phyloP scores from a whole-genome alignment of 2,888 invertebrate genomes.

The Plusia festucae region DNA sequence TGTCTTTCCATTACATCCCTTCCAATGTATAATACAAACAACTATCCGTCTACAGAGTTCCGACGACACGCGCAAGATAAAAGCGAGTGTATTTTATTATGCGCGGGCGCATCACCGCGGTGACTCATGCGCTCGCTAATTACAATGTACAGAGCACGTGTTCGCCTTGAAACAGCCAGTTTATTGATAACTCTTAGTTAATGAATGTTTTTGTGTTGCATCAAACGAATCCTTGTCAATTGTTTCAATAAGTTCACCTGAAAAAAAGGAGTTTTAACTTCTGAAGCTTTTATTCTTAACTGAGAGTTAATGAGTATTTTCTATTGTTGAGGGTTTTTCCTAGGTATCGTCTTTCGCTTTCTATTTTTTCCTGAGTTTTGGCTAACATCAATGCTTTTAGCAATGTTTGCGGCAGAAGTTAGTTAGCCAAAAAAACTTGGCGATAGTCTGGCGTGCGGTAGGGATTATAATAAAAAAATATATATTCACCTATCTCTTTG shows the following conservation, averaged over 20 bases:
- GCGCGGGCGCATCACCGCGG: constrained; percentile 67
- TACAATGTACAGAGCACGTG: constrained; percentile 75
- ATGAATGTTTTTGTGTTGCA: constrained; percentile 65
- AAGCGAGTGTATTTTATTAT: constrained; percentile 63
- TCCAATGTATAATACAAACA: constrained; percentile 39
- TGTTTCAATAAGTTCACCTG: constrained; percentile 36
- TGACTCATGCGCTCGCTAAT: constrained; percentile 75
- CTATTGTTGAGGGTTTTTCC: constrained; percentile 12
- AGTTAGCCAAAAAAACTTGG: constrained; percentile 25
- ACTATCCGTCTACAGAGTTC: constrained; percentile 44
- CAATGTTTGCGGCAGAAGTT: constrained; percentile 33
- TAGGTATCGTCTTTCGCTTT: constrained; percentile 34
- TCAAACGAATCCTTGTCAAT: constrained; percentile 51
- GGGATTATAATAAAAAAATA: neutral
- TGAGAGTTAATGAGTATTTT: constrained; percentile 17
- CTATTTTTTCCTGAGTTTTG: constrained; percentile 30
- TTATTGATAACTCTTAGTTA: constrained; percentile 71
- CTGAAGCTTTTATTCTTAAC: constrained; percentile 2
- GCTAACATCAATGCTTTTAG: constrained; percentile 47
- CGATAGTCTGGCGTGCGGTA: constrained; percentile 29
- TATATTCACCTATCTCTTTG: too few relatives aligned
- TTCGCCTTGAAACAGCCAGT: constrained; percentile 70
- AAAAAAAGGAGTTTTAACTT: constrained; percentile 16
- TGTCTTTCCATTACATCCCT: constrained; percentile 21
- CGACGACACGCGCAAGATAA: constrained; percentile 61